Evolutionary conservation across 2,113 vertebrate genomes (phyloP), one percentile per base, ranked within the genome.

Genomic region (Periophthalmus modestus): DNA sequence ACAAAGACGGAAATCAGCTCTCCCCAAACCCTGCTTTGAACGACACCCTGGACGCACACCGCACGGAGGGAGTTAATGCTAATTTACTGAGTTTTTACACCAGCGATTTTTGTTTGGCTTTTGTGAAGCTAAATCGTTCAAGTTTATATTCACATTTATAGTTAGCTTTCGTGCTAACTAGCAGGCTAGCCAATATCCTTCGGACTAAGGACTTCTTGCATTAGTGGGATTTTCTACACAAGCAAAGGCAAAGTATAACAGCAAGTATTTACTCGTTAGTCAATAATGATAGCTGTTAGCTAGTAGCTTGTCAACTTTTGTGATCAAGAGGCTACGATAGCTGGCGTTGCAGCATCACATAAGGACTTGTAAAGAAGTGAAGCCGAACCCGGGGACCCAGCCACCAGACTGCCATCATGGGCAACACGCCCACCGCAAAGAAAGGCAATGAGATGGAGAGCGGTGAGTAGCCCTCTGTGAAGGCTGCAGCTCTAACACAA

Each of bases 391-490:
- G 82, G 86, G 84, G 88, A 86, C 80, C 73, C 85, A 77, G 87
- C 83, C 81, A 86, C 84, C 91, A 90, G 91, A 87, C 89, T 94
- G 94, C 94, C 93, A 93, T 89, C 93, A 95, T 97, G 96, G 96
- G 96, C 93, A 97, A 97, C 95, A 95, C 95, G 93, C 95, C 95
- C 93, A 96, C 96, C 88, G 95, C 95, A 88, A 97, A 95, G 94
- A 97, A 96, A 92, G 95, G 95, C 92, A 95, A 95, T 87, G 96
- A 97, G 91, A 94, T 96, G 91, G 95, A 97, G 89, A 96, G 95
- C 54, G 96, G 95, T 95, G 84, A 95, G 95, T 93, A 81, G 19
- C 48, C 43, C 34, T 47, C 21, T 28, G 77, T 70, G 7, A 9
- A 48, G 63, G n/a, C 59, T 57, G 63, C 54, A 28, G 63, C 48